Evolutionary conservation across 2,797 vertebrate species (phyloP).

Genomic region (Echiichthys vipera): DNA sequence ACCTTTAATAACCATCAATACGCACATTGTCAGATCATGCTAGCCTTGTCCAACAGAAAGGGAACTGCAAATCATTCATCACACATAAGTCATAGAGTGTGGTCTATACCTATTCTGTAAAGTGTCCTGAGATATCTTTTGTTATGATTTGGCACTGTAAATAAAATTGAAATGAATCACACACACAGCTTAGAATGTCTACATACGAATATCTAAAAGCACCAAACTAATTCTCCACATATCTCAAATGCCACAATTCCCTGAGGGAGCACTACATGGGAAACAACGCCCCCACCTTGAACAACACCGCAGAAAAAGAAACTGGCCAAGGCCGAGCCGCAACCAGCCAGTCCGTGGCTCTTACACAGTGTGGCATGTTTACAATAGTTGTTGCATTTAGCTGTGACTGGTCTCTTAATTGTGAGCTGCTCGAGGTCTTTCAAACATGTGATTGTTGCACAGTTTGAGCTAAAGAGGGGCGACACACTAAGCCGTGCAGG

Average conservation of each 20-base stretch:
- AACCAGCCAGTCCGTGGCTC: slow-evolving; percentile 6
- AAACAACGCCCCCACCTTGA: slow-evolving; percentile 40
- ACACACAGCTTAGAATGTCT: neutral
- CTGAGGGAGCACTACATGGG: neutral
- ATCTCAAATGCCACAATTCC: slow-evolving; percentile 49
- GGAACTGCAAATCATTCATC: slow-evolving; percentile 1
- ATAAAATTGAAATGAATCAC: too few relatives aligned
- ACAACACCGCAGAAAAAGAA: slow-evolving; percentile 24
- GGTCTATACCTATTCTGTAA: too few relatives aligned
- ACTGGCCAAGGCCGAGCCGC: neutral
- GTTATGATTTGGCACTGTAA: too few relatives aligned
- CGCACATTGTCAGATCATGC: slow-evolving; percentile 5
- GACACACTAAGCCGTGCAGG: slow-evolving; percentile 43
- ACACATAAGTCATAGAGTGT: too few relatives aligned
- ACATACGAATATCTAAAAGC: neutral
- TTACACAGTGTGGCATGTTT: slow-evolving; percentile 2
- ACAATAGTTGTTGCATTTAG: slow-evolving; percentile 3
- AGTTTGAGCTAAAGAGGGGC: slow-evolving; percentile 29
- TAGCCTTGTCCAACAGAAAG: slow-evolving; percentile 7
- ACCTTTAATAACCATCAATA: slow-evolving; percentile 64
- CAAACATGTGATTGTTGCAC: slow-evolving; percentile 56
- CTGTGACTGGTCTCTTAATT: slow-evolving; percentile 9
- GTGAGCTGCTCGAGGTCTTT: slow-evolving; percentile 48
- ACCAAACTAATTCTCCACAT: slow-evolving; percentile 11
- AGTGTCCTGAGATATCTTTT: too few relatives aligned